Percentiles rank a stretch among this genome's conserved stretches.
phyloP scores from a whole-genome alignment of 1,140 invertebrate genomes.

The Plutomurus gul region DNA sequence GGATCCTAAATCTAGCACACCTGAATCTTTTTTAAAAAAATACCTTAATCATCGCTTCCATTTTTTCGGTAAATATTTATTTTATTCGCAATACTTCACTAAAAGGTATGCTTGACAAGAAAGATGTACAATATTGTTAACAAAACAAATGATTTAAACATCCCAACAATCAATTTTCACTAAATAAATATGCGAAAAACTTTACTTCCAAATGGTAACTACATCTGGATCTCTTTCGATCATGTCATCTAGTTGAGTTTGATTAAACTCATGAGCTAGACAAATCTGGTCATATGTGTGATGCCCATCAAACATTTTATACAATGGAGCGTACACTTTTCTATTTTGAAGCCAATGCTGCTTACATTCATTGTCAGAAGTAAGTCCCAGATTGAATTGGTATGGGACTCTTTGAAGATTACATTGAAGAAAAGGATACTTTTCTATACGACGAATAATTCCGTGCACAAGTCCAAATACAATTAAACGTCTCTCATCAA shows the following conservation, averaged over 20 bases:
- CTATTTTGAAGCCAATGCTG: slow-evolving; percentile 53
- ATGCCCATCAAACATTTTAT: slow-evolving; percentile 76
- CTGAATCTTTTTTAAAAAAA: no score
- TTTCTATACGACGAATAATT: slow-evolving; percentile 80
- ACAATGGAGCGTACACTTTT: slow-evolving; percentile 58
- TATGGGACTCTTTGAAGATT: slow-evolving; percentile 33
- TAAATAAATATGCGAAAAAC: no score
- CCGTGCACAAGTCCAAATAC: slow-evolving; percentile 88
- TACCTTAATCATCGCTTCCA: no score
- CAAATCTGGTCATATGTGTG: slow-evolving; percentile 88
- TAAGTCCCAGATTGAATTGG: slow-evolving; percentile 56
- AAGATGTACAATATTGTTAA: no score
- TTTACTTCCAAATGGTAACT: slow-evolving; percentile 81
- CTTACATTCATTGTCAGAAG: slow-evolving; percentile 63
- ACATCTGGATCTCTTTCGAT: slow-evolving; percentile 85
- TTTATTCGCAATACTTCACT: no score
- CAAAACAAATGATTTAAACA: no score
- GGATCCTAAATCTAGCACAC: no score
- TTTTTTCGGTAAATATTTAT: no score
- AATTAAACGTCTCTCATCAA: slow-evolving; percentile 84
- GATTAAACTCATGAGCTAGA: slow-evolving; percentile 77
- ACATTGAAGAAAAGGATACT: slow-evolving; percentile 58
- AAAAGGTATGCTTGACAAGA: no score
- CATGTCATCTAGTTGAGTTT: slow-evolving; percentile 79
- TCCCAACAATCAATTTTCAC: no score